A percentile compares a stretch with the other conserved stretches of the same genome.
These are phyloP conservation scores for Pionites leucogaster DNA, from an alignment of 2,113 vertebrate species.

Conservation along the genomic window DNA sequence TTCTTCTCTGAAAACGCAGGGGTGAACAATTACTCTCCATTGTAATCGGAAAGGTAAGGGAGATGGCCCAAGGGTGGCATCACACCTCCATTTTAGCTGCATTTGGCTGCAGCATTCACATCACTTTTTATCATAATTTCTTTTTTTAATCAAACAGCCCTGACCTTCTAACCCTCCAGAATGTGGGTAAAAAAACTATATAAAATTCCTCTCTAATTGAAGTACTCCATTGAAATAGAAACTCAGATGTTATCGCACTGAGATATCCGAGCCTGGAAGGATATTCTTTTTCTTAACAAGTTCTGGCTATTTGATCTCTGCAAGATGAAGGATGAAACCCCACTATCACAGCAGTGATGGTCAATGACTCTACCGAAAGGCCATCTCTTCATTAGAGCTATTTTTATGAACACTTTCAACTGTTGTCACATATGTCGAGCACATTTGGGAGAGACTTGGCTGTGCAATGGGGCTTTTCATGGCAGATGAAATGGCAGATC, in stretches of 20 bases:
- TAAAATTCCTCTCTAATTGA: background rate
- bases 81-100: background rate
- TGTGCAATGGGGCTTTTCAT: background rate
- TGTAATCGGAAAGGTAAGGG: background rate
- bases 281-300: slow-evolving; percentile 2
- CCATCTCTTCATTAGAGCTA: background rate
- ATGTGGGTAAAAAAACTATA: background rate
- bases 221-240: background rate
- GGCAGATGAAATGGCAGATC: slow-evolving; percentile 25
- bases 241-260: background rate
- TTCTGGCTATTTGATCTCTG: slow-evolving; percentile 16
- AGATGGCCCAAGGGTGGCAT: background rate
- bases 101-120: background rate
- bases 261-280: background rate
- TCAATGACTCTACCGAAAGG: background rate
- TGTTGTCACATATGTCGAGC: background rate
- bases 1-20: background rate
- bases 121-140: background rate
- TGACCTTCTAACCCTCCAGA: background rate
- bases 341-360: background rate
- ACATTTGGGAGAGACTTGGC: background rate
- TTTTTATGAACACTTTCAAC: slow-evolving; percentile 30
- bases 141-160: background rate
- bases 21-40: background rate
- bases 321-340: background rate